Conservation (phyloP, 2,113 vertebrate genomes). For the Psophia crepitans region DNA sequence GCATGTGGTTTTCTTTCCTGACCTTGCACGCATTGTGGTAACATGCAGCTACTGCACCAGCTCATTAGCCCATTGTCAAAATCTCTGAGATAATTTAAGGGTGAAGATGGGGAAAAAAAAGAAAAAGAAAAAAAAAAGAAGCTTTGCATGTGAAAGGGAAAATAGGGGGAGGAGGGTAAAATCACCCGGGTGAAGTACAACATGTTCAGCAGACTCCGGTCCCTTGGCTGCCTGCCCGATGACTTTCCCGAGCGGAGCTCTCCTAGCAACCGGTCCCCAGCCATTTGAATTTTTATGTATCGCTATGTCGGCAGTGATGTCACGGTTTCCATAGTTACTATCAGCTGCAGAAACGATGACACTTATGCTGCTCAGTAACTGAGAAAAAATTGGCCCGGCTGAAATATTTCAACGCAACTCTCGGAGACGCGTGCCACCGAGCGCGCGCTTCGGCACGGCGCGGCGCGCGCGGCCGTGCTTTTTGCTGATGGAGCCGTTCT, state of each 20-base stretch:
- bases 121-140: not conserved
- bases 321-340: constrained; percentile 84
- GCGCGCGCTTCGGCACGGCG: not conserved
- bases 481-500: constrained; percentile 18
- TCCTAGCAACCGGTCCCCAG: constrained; percentile 86
- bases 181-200: constrained; percentile 65
- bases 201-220: constrained; percentile 70
- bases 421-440: not conserved
- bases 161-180: constrained; percentile 54
- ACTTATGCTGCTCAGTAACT: constrained; percentile 68
- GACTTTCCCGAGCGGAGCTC: constrained; percentile 78
- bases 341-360: constrained; percentile 79
- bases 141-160: constrained; percentile 52
- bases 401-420: constrained; percentile 38
- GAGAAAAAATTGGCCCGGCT: constrained; percentile 37
- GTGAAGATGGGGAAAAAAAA: not conserved
- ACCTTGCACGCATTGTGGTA: not conserved
- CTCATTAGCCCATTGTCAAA: not conserved
- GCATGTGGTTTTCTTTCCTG: not conserved
- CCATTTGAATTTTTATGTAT: constrained; percentile 83
- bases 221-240: constrained; percentile 77
- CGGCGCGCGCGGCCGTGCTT: not conserved
- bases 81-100: not conserved
- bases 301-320: constrained; percentile 83
- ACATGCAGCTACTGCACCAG: not conserved